A percentile compares a stretch with the other conserved stretches of the same genome.
phyloP scores from a whole-genome alignment of 2,113 vertebrate genomes.

The Paraplagusia blochii region DNA sequence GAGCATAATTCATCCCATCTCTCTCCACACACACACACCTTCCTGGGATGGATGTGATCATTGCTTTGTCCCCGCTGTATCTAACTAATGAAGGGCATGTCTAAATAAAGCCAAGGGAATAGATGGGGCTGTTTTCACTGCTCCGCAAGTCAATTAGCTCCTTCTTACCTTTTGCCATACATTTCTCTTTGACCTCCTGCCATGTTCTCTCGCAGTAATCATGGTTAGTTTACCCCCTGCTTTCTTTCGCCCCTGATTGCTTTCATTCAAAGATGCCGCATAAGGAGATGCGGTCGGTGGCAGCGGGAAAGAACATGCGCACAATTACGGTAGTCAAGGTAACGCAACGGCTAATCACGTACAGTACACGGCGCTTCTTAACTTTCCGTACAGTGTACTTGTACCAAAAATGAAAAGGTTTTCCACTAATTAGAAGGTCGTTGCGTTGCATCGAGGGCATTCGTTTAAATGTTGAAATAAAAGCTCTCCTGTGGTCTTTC shows the following conservation, averaged over 20 bases:
- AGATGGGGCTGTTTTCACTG: slow-evolving; percentile 37
- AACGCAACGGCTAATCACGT: background rate
- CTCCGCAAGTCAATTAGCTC: slow-evolving; percentile 56
- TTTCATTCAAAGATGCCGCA: background rate
- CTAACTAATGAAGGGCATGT: slow-evolving; percentile 60
- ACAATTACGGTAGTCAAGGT: background rate
- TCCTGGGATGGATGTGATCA: slow-evolving; percentile 45
- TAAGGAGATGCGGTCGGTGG: slow-evolving; percentile 10
- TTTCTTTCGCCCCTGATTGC: slow-evolving; percentile 1
- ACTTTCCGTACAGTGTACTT: background rate
- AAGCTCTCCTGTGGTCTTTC: slow-evolving; percentile 14
- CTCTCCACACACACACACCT: slow-evolving; percentile 15
- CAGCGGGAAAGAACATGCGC: background rate
- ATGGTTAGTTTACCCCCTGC: slow-evolving; percentile 11
- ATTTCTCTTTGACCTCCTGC: slow-evolving; percentile 54
- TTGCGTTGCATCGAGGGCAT: background rate
- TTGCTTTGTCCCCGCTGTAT: slow-evolving; percentile 35
- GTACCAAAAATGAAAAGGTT: background rate
- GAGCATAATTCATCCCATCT: slow-evolving; percentile 46
- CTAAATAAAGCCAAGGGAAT: slow-evolving; percentile 60
- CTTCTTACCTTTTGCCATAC: slow-evolving; percentile 36
- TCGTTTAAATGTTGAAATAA: slow-evolving; percentile 3
- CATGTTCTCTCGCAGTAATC: slow-evolving; percentile 28
- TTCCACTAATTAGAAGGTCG: slow-evolving; percentile 5
- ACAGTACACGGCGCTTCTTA: background rate